These are phyloP conservation scores for Nebria salina DNA, from an alignment of 2,888 invertebrate species.

Conservation along the genomic window DNA sequence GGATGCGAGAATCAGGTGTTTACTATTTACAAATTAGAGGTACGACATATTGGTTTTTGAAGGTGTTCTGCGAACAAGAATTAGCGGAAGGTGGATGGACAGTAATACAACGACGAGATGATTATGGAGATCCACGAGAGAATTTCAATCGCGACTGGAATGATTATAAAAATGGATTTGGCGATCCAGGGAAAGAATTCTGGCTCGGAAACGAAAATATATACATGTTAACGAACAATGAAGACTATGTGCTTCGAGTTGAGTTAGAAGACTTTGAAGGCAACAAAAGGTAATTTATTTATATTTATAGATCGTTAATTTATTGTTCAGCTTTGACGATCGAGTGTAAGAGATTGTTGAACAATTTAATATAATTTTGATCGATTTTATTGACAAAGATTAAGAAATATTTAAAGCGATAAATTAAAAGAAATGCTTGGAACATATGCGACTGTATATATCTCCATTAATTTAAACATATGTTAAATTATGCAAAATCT, in stretches of 20 bases:
- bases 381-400: no score
- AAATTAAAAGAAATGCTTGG: no score
- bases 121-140: conserved; percentile 86
- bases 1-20: conserved; percentile 87
- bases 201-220: conserved; percentile 95
- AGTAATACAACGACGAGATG: conserved; percentile 90
- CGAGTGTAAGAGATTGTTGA: no score
- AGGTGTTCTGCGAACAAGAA: conserved; percentile 91
- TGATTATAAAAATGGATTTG: conserved; percentile 93
- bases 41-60: conserved; percentile 92
- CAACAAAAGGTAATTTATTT: conserved; percentile 77
- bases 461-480: conserved; percentile 17
- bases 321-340: no score
- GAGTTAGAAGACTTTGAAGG: conserved; percentile 94
- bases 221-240: conserved; percentile 91
- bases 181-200: conserved; percentile 88
- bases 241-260: conserved; percentile 86
- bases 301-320: no score
- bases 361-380: no score
- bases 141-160: conserved; percentile 93
- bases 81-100: conserved; percentile 93
- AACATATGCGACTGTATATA: not conserved
- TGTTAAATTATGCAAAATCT: conserved; percentile 20
- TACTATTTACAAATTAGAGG: conserved; percentile 91
- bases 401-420: no score